Evolutionary conservation across 2,797 vertebrate genomes (phyloP).

Genomic region (Moxostoma hubbsi): DNA sequence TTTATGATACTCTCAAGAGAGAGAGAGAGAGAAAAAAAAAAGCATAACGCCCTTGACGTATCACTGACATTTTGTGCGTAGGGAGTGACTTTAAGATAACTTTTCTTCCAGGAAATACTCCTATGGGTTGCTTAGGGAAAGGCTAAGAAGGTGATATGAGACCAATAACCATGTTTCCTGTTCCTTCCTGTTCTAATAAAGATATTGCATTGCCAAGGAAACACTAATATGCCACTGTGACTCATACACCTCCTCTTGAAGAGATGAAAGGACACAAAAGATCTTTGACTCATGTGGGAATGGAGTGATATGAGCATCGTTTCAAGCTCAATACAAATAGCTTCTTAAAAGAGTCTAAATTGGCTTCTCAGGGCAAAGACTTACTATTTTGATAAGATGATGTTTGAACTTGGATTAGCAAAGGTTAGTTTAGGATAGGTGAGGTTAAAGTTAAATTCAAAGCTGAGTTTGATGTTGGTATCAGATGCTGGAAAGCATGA

Average conservation of each 20-base stretch:
- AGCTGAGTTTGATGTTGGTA: no score
- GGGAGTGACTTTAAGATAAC: background rate
- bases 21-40: background rate
- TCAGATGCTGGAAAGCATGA: no score
- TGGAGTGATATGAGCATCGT: conserved; percentile 6
- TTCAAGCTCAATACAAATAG: conserved; percentile 12
- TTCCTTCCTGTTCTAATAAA: conserved; percentile 48
- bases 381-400: background rate
- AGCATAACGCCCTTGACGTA: background rate
- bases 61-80: background rate
- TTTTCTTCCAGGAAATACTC: background rate
- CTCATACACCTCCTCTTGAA: conserved; percentile 44
- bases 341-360: conserved; percentile 8
- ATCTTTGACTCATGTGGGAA: conserved; percentile 28
- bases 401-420: background rate
- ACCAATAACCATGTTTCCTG: conserved; percentile 33
- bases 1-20: background rate
- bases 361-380: background rate
- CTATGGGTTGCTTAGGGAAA: conserved; percentile 20
- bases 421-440: background rate
- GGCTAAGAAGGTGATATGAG: conserved; percentile 22
- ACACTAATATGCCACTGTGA: conserved; percentile 41
- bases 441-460: background rate
- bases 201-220: conserved; percentile 47
- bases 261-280: background rate